Evolutionary conservation across 2,113 vertebrate species (phyloP).

Genomic region (Dipodomys spectabilis): DNA sequence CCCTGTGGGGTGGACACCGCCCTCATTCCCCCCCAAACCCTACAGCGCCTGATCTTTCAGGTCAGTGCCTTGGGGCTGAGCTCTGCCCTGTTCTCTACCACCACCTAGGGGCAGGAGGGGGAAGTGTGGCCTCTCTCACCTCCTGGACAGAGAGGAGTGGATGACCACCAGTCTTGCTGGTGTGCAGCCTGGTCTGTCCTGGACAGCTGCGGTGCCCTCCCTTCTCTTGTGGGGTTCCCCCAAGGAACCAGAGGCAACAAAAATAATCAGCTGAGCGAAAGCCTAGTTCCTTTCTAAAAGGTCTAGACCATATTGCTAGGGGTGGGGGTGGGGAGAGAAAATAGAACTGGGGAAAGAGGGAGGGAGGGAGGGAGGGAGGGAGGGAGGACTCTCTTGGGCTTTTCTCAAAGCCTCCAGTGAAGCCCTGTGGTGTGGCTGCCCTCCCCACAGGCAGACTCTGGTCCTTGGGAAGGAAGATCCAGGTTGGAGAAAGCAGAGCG

Average conservation of each 20-base stretch:
- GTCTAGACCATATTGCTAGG: neutral
- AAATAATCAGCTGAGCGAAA: constrained; percentile 43
- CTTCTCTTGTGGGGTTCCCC: neutral
- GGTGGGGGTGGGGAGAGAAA: constrained; percentile 4
- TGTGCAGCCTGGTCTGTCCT: neutral
- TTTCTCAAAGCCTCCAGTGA: neutral
- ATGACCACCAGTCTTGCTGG: too few relatives aligned
- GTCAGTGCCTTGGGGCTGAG: neutral
- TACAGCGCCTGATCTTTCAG: neutral
- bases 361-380: too few relatives aligned
- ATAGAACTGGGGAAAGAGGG: neutral
- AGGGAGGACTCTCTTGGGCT: neutral
- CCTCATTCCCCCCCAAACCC: too few relatives aligned
- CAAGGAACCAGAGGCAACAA: constrained; percentile 34
- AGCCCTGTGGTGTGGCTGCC: neutral
- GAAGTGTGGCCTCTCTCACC: neutral
- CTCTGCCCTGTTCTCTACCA: constrained; percentile 9
- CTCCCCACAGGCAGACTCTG: neutral
- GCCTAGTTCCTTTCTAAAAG: constrained; percentile 21
- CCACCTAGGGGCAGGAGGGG: neutral
- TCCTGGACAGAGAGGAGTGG: neutral
- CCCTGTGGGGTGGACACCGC: too few relatives aligned
- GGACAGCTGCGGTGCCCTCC: neutral
- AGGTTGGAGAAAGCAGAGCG: neutral
- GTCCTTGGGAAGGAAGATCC: neutral